These are phyloP conservation scores for Catalaphyllia jardinei DNA, from an alignment of 64 coral and sea anemone species.

Conservation along the genomic window DNA sequence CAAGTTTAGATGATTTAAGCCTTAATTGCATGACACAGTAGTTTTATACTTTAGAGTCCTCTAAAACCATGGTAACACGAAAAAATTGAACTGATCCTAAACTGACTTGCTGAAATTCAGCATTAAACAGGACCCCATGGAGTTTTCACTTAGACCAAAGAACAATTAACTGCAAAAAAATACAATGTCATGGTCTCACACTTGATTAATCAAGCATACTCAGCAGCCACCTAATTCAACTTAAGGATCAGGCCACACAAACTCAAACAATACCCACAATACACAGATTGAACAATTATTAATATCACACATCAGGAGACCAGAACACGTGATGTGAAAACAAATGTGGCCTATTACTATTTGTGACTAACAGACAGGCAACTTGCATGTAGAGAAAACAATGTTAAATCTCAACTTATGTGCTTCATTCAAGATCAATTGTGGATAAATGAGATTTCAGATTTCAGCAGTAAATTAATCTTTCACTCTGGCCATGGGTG, in stretches of 20 bases:
- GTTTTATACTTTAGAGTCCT: no score
- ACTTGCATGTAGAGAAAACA: no score
- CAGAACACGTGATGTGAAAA: neutral
- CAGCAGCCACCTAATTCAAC: neutral
- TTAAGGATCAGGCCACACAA: neutral
- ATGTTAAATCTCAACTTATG: no score
- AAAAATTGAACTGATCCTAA: no score
- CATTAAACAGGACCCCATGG: no score
- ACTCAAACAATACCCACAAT: conserved; percentile 10
- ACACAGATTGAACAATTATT: neutral
- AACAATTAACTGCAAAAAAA: no score
- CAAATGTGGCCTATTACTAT: neutral
- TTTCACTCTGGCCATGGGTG: neutral
- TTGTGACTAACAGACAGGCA: neutral
- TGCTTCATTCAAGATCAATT: neutral
- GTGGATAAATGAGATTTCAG: neutral
- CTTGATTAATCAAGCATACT: neutral
- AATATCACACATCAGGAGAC: neutral
- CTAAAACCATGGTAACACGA: no score
- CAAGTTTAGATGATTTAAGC: no score
- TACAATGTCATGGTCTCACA: neutral
- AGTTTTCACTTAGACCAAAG: no score
- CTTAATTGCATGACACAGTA: no score
- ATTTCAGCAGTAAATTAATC: neutral
- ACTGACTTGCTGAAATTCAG: no score